Percentiles rank a stretch among this genome's conserved stretches.
Conservation (phyloP, 2,888 invertebrate genomes). For the Pachliopta kotzebuea region DNA sequence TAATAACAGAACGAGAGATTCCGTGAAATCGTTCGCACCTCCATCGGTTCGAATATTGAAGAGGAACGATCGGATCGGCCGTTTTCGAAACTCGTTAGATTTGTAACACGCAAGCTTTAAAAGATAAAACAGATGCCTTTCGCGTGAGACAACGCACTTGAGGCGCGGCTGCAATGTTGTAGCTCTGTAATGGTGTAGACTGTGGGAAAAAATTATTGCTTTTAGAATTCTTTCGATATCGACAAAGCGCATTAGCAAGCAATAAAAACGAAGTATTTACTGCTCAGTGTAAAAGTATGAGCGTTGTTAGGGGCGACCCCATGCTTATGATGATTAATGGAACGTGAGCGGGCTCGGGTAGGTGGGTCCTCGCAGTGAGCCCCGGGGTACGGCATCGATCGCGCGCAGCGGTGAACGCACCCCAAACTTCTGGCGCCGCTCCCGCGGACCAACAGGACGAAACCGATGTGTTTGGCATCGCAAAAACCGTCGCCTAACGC, state of each 20-base stretch:
- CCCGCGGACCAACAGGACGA: conserved; percentile 49
- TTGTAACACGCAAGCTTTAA: conserved; percentile 48
- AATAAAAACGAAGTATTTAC: conserved; percentile 35
- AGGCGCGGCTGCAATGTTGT: conserved; percentile 47
- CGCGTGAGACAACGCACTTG: conserved; percentile 57
- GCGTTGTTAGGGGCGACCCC: conserved; percentile 58
- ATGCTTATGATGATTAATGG: conserved; percentile 34
- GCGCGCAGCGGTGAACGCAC: conserved; percentile 69
- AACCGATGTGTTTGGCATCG: conserved; percentile 23
- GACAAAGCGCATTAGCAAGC: conserved; percentile 24
- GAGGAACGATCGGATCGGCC: conserved; percentile 44
- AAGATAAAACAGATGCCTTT: conserved; percentile 42
- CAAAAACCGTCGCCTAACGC: conserved; percentile 8
- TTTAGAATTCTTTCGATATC: conserved; percentile 16
- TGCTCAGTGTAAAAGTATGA: conserved; percentile 29
- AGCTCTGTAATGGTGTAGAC: conserved; percentile 49
- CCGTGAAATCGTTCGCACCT: conserved; percentile 51
- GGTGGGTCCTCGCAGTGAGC: conserved; percentile 49
- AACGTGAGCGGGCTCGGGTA: conserved; percentile 21
- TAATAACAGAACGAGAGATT: conserved; percentile 50
- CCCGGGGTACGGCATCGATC: conserved; percentile 63
- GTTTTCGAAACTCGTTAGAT: conserved; percentile 45
- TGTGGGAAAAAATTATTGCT: conserved; percentile 46
- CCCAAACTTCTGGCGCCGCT: conserved; percentile 63
- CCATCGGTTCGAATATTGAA: conserved; percentile 39